Base-by-base conservation (phyloP, 2,888 invertebrate genomes). In the Camptogramma bilineatum region DNA sequence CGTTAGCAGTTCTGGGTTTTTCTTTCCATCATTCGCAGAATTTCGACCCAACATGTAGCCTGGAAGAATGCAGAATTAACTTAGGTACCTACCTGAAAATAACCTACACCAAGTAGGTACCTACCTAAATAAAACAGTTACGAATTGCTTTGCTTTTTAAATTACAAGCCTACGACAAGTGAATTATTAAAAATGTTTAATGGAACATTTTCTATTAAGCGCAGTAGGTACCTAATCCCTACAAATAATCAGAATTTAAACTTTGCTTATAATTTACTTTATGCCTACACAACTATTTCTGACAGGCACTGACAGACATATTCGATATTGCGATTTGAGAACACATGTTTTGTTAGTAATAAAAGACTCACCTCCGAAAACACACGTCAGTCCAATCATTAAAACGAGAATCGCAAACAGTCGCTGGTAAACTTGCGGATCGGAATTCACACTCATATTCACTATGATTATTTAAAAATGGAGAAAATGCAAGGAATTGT, bases 1-100 rank as follows among this genome's bases (percentile, higher is more conserved):
- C 1, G 88, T 82, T 8, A 89, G 71, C 13, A 90, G 73, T 44
- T 87, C 89, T 63, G 82, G 82, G 59, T 60, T 77, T 24, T 82
- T 81, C 42, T 80, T 83, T 46, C 83, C 75, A 55, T 87, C 87
- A 24, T 72, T 80, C 5, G 82, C 85, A 5, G 88, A 82, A 83
- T 86, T 86, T 7, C 86, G 83, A 0, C 90, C 91, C 42, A 91
- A 70, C 39, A 91, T 72, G 70, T 90, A 91, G 48, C 91, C 91
- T 91, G 87, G 16, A 55, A 13, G 13, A 39, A 39, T 2, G 13
- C 34, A 13, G 13, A 39, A 39, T 39, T 31, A 31, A 21, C 21
- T 21, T 21, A 21, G 21, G 21, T 21, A 21, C 21, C 21, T 4
- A 21, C 21, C 21, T 21, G 4, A 3, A 4, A 21, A 21, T 4